phyloP scores from a whole-genome alignment of 1,140 invertebrate genomes.

The Geopemphigus sp. region DNA sequence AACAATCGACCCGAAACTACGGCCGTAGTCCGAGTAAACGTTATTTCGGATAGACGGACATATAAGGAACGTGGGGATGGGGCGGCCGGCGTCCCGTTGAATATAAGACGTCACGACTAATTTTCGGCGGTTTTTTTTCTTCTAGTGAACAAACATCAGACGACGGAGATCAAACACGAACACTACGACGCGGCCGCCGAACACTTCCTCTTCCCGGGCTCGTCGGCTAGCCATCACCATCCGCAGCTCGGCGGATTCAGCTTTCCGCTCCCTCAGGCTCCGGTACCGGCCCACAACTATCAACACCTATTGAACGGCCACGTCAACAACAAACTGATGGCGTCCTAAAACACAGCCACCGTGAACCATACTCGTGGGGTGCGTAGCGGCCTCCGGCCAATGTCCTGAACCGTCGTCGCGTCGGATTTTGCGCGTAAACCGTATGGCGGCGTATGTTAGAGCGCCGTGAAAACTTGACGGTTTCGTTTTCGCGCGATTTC shows the following conservation, averaged over 20 bases:
- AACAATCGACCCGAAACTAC: too few relatives aligned
- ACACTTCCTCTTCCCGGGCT: conserved; percentile 16
- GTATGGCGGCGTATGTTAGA: not conserved
- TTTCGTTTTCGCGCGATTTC: not conserved
- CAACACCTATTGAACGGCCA: conserved; percentile 50
- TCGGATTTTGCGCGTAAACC: not conserved
- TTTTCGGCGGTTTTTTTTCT: not conserved
- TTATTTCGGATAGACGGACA: too few relatives aligned
- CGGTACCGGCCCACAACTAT: conserved; percentile 41
- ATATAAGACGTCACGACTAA: too few relatives aligned
- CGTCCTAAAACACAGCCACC: not conserved
- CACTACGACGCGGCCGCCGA: conserved; percentile 32
- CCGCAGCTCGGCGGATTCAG: conserved; percentile 3
- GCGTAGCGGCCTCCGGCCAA: not conserved
- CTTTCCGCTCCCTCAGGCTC: conserved; percentile 30
- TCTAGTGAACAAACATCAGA: conserved; percentile 29
- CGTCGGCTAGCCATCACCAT: conserved; percentile 35
- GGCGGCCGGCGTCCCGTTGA: too few relatives aligned
- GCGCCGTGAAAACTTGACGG: too few relatives aligned
- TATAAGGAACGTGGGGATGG: too few relatives aligned
- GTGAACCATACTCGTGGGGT: too few relatives aligned
- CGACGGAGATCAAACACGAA: conserved; percentile 26
- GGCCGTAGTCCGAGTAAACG: too few relatives aligned
- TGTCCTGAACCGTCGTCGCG: not conserved
- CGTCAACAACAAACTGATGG: conserved; percentile 46